Conservation (phyloP, 2,113 vertebrate species). For the Rhinogobius similis region DNA sequence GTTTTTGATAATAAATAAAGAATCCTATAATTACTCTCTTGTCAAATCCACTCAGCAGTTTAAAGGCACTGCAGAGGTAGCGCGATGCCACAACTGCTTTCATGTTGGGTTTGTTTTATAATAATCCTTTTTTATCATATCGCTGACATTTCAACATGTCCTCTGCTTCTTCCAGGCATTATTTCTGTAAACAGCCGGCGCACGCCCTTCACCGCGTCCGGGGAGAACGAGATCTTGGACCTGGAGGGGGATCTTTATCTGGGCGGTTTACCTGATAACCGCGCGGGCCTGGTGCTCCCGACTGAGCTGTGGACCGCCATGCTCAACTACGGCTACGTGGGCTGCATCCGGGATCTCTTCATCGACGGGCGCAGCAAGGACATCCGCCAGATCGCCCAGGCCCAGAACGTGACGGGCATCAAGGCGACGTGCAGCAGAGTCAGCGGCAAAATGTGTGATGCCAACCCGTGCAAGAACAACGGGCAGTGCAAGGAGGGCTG, state of each 20-base stretch:
- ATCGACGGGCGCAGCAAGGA: conserved; percentile 96
- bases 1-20: too few species aligned
- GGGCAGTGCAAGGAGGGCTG: conserved; percentile 92
- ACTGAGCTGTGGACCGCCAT: conserved; percentile 98
- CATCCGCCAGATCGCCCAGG: conserved; percentile 90
- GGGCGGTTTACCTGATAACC: conserved; percentile 90
- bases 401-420: conserved; percentile 88
- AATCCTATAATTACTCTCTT: too few species aligned
- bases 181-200: conserved; percentile 96
- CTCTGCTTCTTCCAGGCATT: conserved; percentile 81
- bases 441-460: conserved; percentile 90
- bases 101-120: background rate
- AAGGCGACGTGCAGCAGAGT: conserved; percentile 88
- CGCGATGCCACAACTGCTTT: background rate
- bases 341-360: conserved; percentile 94
- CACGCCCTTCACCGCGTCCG: conserved; percentile 92
- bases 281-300: conserved; percentile 88
- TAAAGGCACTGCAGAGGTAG: too few species aligned
- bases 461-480: conserved; percentile 92
- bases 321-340: conserved; percentile 97
- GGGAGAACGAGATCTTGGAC: conserved; percentile 96
- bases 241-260: conserved; percentile 96
- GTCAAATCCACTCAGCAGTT: too few species aligned
- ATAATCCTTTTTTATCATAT: background rate
- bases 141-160: conserved; percentile 1